These are phyloP conservation scores for Hydrolagus colliei DNA, from an alignment of 2,797 vertebrate species.

Conservation along the genomic window DNA sequence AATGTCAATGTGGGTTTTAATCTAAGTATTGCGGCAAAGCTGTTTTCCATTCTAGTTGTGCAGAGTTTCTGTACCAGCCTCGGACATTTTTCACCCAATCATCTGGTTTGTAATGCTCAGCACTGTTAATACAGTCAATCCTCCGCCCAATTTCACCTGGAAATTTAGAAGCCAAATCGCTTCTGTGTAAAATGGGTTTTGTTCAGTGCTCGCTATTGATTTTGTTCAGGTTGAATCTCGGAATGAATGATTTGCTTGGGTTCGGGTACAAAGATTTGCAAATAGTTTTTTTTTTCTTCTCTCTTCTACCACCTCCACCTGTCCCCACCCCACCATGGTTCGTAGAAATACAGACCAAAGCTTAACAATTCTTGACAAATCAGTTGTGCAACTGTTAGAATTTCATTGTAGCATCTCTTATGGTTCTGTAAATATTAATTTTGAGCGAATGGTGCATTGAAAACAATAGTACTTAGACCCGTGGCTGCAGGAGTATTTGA, in stretches of 20 bases:
- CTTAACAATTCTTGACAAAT: not conserved
- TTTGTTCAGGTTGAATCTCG: not conserved
- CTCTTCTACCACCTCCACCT: too few species aligned
- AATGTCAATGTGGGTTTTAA: too few species aligned
- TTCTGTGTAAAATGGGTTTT: not conserved
- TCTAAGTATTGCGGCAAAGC: not conserved
- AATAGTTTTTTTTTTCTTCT: too few species aligned
- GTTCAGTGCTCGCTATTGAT: constrained; percentile 4
- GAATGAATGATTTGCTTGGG: not conserved
- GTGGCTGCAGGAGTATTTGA: not conserved
- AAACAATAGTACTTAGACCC: not conserved
- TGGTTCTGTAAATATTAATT: not conserved
- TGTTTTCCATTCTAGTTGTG: not conserved
- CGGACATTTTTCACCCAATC: not conserved
- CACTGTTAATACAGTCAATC: not conserved
- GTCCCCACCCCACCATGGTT: not conserved
- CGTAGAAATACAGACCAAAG: not conserved
- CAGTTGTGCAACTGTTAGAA: not conserved
- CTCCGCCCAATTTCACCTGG: not conserved
- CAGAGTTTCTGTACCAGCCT: not conserved
- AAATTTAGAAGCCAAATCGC: not conserved
- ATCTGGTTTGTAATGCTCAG: not conserved
- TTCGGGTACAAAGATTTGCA: not conserved
- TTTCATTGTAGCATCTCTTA: not conserved
- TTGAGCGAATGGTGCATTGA: not conserved